These are phyloP conservation scores for Labrus mixtus DNA, from an alignment of 2,113 vertebrate species.

Conservation along the genomic window DNA sequence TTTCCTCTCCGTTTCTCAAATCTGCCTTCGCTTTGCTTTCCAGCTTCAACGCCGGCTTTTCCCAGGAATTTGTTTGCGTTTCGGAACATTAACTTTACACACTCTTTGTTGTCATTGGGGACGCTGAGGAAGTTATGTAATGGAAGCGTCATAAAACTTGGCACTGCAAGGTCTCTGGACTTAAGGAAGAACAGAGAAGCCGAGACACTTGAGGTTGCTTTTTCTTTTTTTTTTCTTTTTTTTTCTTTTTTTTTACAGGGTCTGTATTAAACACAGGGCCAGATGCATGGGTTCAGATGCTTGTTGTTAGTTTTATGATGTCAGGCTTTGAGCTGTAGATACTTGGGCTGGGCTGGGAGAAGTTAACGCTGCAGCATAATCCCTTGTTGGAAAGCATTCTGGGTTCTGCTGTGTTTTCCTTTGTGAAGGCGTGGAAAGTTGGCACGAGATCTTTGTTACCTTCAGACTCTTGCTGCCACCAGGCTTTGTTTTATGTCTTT, in stretches of 20 bases:
- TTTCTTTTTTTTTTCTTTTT: too few species aligned
- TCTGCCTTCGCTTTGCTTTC: constrained; percentile 57
- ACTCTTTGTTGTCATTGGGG: constrained; percentile 79
- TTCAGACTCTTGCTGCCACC: constrained; percentile 62
- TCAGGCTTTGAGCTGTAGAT: constrained; percentile 68
- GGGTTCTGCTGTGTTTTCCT: constrained; percentile 49
- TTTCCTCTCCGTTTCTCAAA: not conserved
- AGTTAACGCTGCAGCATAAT: constrained; percentile 45
- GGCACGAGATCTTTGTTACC: constrained; percentile 56
- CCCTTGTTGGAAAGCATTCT: constrained; percentile 54
- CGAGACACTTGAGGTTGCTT: constrained; percentile 51
- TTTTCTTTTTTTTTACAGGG: constrained; percentile 60
- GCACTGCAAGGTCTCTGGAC: constrained; percentile 69
- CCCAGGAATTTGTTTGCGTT: constrained; percentile 79
- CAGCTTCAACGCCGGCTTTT: constrained; percentile 38
- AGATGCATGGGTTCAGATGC: constrained; percentile 74
- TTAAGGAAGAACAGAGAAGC: constrained; percentile 75
- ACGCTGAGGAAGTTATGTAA: constrained; percentile 81
- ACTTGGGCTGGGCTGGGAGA: constrained; percentile 51
- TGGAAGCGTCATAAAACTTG: constrained; percentile 75
- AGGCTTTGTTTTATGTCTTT: constrained; percentile 74
- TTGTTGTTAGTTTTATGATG: constrained; percentile 79
- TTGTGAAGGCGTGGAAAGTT: constrained; percentile 61
- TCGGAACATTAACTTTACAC: constrained; percentile 84
- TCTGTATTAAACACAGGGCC: constrained; percentile 54